Evolutionary conservation across 2,888 invertebrate genomes (phyloP), one percentile per base, ranked within the genome.

Genomic region (Agrypnus murinus): DNA sequence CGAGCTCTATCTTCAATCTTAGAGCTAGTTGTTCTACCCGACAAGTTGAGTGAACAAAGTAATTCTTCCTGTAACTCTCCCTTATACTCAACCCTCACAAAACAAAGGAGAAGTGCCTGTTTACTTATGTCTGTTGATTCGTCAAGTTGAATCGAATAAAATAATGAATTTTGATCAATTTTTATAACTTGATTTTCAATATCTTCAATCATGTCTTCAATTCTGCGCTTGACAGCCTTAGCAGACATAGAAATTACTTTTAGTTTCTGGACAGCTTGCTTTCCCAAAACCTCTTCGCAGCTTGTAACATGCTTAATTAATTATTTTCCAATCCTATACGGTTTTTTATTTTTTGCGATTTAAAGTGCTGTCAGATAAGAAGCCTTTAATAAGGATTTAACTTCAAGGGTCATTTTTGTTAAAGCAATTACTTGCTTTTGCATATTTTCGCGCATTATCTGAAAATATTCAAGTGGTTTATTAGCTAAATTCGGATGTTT

Each of bases 281-380:
- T n/a, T n/a, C n/a, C n/a, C n/a, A n/a, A n/a, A n/a, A n/a, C 76
- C 76, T 75, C 81, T 71, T 77, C 78, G 73, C 77, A 79, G 75
- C 74, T 77, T 78, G 74, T 79, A 70, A 55, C 14, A 69, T 65
- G 75, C 75, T 57, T 55, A 19, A 77, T 78, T 73, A 80, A 75
- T 69, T 75, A 76, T 71, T 81, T 79, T 74, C 77, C 79, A 73
- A 80, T 80, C 75, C 78, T 79, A 74, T 79, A n/a, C n/a, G n/a
- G n/a, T n/a, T n/a, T n/a, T n/a, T n/a, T n/a, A n/a, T n/a, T n/a
- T n/a, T n/a, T n/a, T 77, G 63, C 76, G 74, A 76, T 79, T 74
- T 65, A n/a, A n/a, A n/a, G n/a, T n/a, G n/a, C n/a, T n/a, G n/a
- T n/a, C n/a, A n/a, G n/a, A n/a, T n/a, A n/a, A n/a, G n/a, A n/a